Base-by-base conservation (phyloP, 2,888 invertebrate species). In the Platycheirus rosarum region DNA sequence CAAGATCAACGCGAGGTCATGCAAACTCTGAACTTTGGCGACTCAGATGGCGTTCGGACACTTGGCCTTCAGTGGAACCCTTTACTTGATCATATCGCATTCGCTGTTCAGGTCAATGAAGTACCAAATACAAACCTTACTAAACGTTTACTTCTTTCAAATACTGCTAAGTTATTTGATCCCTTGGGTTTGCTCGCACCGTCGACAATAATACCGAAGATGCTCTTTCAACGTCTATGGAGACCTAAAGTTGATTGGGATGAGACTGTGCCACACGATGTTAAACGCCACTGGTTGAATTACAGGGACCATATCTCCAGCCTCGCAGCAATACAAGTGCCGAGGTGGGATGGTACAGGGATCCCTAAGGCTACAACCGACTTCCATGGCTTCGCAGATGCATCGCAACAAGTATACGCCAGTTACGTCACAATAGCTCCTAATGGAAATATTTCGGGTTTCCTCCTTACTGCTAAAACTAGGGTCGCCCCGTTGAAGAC, bases 51-150 rank as follows among this genome's bases (percentile, higher is more conserved):
- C 18, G 73, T 73, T n/a, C 55, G 37, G 2, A 55, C 65, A 32
- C 13, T 71, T 6, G 71, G 63, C 1, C 53, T 65, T n/a, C 65
- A 57, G 8, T 66, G 66, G 65, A 55, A 55, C 26, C 73, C 63
- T 2, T 37, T 40, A 11, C 18, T n/a, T n/a, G 73, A 73, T 11
- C 9, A 53, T 46, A 35, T 73, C 2, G 7, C 35, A 37, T 73
- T 63, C 14, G 14, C 53, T 44, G 63, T 73, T 13, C 49, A 51
- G 65, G 37, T 65, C 13, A 20, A 49, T 49, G 65, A 65, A 23
- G 40, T 65, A 49, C 6, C n/a, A 18, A 23, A 14, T 13, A 16
- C 63, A 37, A 68, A 46, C 13, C 32, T 74, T 16, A 62, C 68
- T 18, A 65, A 63, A 48, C 18, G 46, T 16, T 18, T 49, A 2